These are phyloP conservation scores for Riptortus pedestris DNA, from an alignment of 1,140 invertebrate genomes.

Conservation along the genomic window DNA sequence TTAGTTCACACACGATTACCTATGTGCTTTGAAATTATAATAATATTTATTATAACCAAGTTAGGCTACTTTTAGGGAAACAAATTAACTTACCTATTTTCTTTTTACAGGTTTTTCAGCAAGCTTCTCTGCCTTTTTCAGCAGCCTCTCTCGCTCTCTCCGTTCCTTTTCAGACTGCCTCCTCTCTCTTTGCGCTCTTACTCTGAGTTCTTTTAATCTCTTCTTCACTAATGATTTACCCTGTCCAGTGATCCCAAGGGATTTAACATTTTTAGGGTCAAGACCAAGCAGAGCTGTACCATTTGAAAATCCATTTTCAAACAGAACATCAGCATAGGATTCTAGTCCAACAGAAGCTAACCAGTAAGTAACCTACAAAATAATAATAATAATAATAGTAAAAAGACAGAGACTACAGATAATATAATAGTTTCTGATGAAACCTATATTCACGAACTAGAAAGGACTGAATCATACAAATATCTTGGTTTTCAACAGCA, in stretches of 20 bases:
- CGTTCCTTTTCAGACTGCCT: slow-evolving; percentile 60
- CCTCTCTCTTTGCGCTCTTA: slow-evolving; percentile 59
- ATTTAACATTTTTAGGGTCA: slow-evolving; percentile 80
- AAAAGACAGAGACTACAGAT: too few relatives aligned
- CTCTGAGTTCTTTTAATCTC: slow-evolving; percentile 75
- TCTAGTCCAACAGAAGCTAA: slow-evolving; percentile 67
- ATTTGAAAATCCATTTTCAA: slow-evolving; percentile 64
- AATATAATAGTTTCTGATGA: too few relatives aligned
- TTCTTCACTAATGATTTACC: slow-evolving; percentile 76
- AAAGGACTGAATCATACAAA: too few relatives aligned
- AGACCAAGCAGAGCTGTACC: slow-evolving; percentile 69
- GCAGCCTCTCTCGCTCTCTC: slow-evolving; percentile 62
- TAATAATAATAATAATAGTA: too few relatives aligned
- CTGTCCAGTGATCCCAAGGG: slow-evolving; percentile 64
- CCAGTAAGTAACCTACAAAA: slow-evolving; percentile 74
- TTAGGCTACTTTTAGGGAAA: too few relatives aligned
- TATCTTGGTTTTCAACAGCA: too few relatives aligned
- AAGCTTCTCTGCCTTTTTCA: slow-evolving; percentile 70
- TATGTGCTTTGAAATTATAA: too few relatives aligned
- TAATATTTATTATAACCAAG: too few relatives aligned
- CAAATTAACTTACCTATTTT: slow-evolving; percentile 33
- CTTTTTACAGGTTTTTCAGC: slow-evolving; percentile 45
- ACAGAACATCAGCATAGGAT: slow-evolving; percentile 70
- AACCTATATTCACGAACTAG: too few relatives aligned
- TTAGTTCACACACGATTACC: too few relatives aligned